Percentiles rank a stretch among this genome's conserved stretches.
Conservation (phyloP, 2,113 vertebrate species). For the Eurypyga helias region DNA sequence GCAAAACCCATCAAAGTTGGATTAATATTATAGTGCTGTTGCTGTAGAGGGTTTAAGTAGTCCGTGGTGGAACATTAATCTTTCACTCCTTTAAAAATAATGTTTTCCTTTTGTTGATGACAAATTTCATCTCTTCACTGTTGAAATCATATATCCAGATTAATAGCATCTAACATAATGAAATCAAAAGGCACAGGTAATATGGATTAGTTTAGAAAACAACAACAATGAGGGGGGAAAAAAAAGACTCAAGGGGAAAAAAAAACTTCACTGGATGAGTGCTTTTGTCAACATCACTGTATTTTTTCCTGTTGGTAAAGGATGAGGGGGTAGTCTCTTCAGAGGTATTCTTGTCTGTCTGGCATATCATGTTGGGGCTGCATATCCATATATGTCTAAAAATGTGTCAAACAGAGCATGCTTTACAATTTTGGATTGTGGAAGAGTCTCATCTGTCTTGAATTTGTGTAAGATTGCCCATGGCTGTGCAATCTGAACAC, state of each 20-base stretch:
- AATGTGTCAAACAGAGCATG: background rate
- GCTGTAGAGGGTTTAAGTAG: conserved; percentile 78
- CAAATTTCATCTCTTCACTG: conserved; percentile 81
- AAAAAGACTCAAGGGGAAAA: background rate
- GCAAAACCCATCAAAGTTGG: conserved; percentile 82
- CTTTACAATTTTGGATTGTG: background rate
- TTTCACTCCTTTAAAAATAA: conserved; percentile 81
- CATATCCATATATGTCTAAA: background rate
- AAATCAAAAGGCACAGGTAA: conserved; percentile 75
- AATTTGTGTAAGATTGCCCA: background rate
- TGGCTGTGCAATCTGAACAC: background rate
- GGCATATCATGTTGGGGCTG: background rate
- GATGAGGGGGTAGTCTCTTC: background rate
- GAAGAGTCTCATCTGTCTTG: background rate
- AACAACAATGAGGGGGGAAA: background rate
- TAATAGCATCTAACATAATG: conserved; percentile 74
- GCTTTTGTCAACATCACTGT: conserved; percentile 42
- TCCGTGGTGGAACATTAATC: conserved; percentile 81
- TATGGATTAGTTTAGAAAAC: conserved; percentile 77
- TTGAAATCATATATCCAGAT: conserved; percentile 79
- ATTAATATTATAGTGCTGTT: conserved; percentile 79
- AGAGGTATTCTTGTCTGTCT: background rate
- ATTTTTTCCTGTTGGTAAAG: conserved; percentile 34
- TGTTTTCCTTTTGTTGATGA: conserved; percentile 84
- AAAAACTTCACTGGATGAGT: conserved; percentile 67